Conservation (phyloP, 2,888 invertebrate species). For the Eristalis pertinax region DNA sequence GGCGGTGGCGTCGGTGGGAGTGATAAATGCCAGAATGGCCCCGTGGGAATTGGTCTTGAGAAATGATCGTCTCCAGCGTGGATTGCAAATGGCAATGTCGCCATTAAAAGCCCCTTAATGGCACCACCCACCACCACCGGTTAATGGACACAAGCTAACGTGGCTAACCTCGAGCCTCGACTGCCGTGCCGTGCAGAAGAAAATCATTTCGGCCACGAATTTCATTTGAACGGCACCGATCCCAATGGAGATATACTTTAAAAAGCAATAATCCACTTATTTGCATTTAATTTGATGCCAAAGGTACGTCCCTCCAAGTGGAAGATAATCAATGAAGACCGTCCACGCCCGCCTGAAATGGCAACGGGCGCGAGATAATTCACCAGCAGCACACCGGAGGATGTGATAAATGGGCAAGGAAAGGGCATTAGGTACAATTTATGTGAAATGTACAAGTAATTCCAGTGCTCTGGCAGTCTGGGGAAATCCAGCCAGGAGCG, state of each 20-base stretch:
- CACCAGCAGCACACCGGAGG: background rate
- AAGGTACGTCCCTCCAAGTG: background rate
- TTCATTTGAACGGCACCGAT: background rate
- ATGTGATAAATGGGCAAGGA: constrained; percentile 5
- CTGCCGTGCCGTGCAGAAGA: too few relatives aligned
- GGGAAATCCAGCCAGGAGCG: too few relatives aligned
- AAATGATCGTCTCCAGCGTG: constrained; percentile 26
- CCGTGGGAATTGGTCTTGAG: constrained; percentile 28
- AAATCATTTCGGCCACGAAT: background rate
- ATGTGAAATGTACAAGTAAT: background rate
- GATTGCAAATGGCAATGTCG: constrained; percentile 23
- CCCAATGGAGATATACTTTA: background rate
- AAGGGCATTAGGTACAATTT: background rate
- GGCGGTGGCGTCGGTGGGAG: background rate
- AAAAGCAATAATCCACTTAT: constrained; percentile 31
- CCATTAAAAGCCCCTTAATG: background rate
- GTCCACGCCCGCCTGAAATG: too few relatives aligned
- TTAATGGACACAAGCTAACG: background rate
- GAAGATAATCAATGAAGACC: constrained; percentile 10
- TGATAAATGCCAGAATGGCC: constrained; percentile 40
- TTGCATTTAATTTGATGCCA: constrained; percentile 28
- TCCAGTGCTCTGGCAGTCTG: background rate
- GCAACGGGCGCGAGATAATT: background rate
- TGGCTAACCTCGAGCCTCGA: background rate
- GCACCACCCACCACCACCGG: background rate